These are phyloP conservation scores for Cosmia pyralina DNA, from an alignment of 2,888 invertebrate species.

Conservation along the genomic window DNA sequence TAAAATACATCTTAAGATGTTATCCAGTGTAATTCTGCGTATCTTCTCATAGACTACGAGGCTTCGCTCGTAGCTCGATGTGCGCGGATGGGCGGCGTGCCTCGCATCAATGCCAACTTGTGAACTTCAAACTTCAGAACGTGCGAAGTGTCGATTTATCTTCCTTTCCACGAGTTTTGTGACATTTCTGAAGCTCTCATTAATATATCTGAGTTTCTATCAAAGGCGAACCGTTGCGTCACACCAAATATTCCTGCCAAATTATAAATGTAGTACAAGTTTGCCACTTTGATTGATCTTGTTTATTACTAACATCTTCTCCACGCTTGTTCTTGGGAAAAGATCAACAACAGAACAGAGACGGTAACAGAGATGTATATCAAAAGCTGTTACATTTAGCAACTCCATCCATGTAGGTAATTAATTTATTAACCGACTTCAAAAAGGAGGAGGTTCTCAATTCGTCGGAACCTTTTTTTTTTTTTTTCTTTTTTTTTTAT, in stretches of 20 bases:
- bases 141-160: conserved; percentile 69
- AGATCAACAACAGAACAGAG: too few species aligned
- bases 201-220: conserved; percentile 62
- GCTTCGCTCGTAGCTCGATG: conserved; percentile 47
- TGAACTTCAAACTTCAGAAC: conserved; percentile 67
- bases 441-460: too few species aligned
- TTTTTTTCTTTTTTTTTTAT: too few species aligned
- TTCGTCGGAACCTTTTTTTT: too few species aligned
- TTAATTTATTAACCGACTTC: too few species aligned
- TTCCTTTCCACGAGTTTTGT: conserved; percentile 62
- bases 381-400: conserved; percentile 37
- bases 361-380: conserved; percentile 21
- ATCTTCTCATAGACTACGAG: conserved; percentile 20
- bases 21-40: conserved; percentile 49
- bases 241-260: conserved; percentile 55
- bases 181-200: conserved; percentile 63
- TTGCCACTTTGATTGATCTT: conserved; percentile 59
- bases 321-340: conserved; percentile 54
- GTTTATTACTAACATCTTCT: conserved; percentile 54
- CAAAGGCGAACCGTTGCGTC: conserved; percentile 58
- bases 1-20: conserved; percentile 52
- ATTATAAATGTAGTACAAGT: conserved; percentile 56
- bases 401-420: conserved; percentile 14
- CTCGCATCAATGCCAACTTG: conserved; percentile 66
- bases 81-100: conserved; percentile 53